Base-by-base conservation (phyloP, 2,113 vertebrate genomes). In the Puffinus mauretanicus region DNA sequence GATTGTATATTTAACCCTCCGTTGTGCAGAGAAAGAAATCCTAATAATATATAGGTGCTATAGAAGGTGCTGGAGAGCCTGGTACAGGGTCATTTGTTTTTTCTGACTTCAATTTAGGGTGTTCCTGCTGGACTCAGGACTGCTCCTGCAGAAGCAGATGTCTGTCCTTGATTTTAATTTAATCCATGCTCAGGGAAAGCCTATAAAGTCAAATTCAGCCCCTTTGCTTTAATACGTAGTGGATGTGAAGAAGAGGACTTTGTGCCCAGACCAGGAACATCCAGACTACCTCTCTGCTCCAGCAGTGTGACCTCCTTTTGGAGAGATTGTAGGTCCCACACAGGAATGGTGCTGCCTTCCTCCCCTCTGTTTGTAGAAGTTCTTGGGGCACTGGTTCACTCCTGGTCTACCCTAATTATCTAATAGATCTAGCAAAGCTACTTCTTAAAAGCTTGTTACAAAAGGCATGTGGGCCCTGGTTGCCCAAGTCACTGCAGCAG, bases 1-100 rank as follows among this genome's bases (percentile, higher is more conserved):
- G 42, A 44, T 55, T 85, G 36, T 84, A 29, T 88, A 10, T 85
- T 95, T 95, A 96, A 96, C 92, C 30, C 82, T 85, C 36, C 7
- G 1, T n/a, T 85, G 38, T 62, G 54, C 30, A 46, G 70, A 76
- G 15, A 44, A 10, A 1, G 10, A 90, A 40, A 77, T 27, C 7
- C 13, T 66, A 30, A 22, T 67, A 57, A 17, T 58, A 16, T 2
- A 3, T 17, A 27, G 38, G 52, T 71, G 29, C 38, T 88, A 3
- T 51, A 58, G 22, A 51, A 71, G 36, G 10, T 6, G 1, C 13
- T 86, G 47, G 46, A 78, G 29, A 73, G 34, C 29, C 34, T 69
- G 29, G 10, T 73, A 46, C 13, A 22, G 10, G 13, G 21, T 54
- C 8, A 16, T 5, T 77, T 77, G 4, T 7, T 61, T 73, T 83